phyloP scores from a whole-genome alignment of 2,113 vertebrate species.

The Salvator merianae region DNA sequence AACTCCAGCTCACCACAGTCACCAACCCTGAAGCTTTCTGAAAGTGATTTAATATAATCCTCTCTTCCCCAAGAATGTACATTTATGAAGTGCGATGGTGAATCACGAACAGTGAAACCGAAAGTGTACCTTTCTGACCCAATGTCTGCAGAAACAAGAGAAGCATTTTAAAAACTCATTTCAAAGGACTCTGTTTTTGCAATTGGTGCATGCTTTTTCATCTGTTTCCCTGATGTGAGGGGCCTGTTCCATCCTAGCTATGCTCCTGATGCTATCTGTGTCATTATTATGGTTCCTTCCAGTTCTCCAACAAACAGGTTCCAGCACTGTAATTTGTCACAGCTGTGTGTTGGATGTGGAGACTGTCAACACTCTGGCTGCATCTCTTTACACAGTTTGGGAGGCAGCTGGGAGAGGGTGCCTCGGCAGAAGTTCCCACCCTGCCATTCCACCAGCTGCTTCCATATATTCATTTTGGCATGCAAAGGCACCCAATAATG shows the following conservation, averaged over 20 bases:
- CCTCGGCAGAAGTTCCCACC: no score
- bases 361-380: neutral
- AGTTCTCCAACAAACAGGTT: rapidly evolving
- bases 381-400: no score
- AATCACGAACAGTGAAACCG: slow-evolving; percentile 90
- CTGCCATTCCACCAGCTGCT: no score
- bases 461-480: no score
- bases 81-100: slow-evolving; percentile 85
- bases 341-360: neutral
- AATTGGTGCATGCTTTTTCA: neutral
- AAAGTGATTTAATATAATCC: slow-evolving; percentile 81
- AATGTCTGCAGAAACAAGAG: slow-evolving; percentile 79
- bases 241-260: no score
- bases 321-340: neutral
- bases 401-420: no score
- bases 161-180: neutral
- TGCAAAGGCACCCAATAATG: no score
- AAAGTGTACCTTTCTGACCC: slow-evolving; percentile 90
- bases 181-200: neutral
- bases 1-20: slow-evolving; percentile 85
- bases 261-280: neutral
- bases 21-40: slow-evolving; percentile 84
- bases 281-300: rapidly evolving
- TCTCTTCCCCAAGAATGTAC: slow-evolving; percentile 87
- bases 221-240: neutral